Conservation (phyloP, 2,888 invertebrate genomes). For the Sinhomidia bicolor region DNA sequence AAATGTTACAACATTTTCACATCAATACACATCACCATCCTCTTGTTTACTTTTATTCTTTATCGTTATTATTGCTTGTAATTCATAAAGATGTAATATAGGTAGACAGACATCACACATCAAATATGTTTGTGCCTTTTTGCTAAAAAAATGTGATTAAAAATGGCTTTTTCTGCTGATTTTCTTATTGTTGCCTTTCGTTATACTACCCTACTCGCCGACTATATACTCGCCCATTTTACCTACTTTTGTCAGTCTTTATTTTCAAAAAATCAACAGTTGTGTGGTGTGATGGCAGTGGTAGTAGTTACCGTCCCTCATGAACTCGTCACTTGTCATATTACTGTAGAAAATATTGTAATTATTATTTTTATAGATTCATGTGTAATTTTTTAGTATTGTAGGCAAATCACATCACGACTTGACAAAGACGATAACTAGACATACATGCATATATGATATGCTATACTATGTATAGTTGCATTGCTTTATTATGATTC, state of each 20-base stretch:
- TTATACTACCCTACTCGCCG: too few species aligned
- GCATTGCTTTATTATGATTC: too few species aligned
- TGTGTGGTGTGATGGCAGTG: not conserved
- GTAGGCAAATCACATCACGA: slow-evolving; percentile 48
- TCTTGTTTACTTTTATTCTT: too few species aligned
- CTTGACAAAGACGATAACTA: slow-evolving; percentile 11
- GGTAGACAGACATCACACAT: not conserved
- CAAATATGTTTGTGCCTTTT: not conserved
- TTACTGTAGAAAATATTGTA: not conserved
- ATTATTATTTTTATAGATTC: slow-evolving; percentile 5
- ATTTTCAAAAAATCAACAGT: not conserved
- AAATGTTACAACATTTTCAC: not conserved
- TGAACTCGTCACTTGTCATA: slow-evolving; percentile 27
- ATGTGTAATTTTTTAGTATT: not conserved
- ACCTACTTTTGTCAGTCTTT: not conserved
- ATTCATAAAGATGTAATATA: not conserved
- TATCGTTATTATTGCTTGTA: not conserved
- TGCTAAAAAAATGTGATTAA: not conserved
- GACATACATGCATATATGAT: too few species aligned
- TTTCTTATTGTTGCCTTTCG: too few species aligned
- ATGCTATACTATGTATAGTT: too few species aligned
- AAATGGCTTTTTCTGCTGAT: too few species aligned
- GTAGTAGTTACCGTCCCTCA: slow-evolving; percentile 3
- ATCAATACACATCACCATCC: slow-evolving; percentile 16
- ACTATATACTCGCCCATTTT: too few species aligned